Evolutionary conservation across 92 coral and sea anemone species (phyloP), one percentile per base, ranked within the genome.

Genomic region (Anthopleura xanthogrammica): DNA sequence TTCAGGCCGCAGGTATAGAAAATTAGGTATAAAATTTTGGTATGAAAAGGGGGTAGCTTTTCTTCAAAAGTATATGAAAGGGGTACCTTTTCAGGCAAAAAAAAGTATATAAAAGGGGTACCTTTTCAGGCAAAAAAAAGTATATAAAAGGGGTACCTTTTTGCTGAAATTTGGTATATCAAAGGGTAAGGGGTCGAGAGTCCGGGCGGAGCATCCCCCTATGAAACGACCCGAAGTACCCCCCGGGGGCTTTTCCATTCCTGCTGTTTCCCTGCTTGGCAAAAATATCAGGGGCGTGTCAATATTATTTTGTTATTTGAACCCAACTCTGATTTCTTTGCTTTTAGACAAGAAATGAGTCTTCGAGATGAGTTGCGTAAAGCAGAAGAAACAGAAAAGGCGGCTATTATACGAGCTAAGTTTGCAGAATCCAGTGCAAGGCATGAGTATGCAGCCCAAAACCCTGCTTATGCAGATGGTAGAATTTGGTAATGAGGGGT

Each of bases 381-480:
- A 50, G 92, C 84, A 12, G 90, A 88, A 11, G 85, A 80, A 80
- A 81, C 90, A 55, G 88, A 80, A 12, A 83, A 79, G 72, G 92
- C 89, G 76, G 83, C 86, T 46, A 81, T 88, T 20, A 76, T 88
- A 52, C 92, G 86, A 62, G 81, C 92, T 52, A 91, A 90, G 76
- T 88, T 88, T 64, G 83, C 83, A 72, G 79, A 91, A 72, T 87
- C 92, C 39, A 87, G 82, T 52, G 94, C 94, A 10, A 83, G 94
- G 62, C 92, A 91, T 78, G 92, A 91, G 79, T 88, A 91, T 71
- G 88, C 94, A 0, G 94, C 94, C 62, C 94, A 88, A 75, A 90
- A 91, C 66, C 94, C 94, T 23, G 94, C 94, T 12, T 91, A 91
- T 77, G 92, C 94, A 54, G 94, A 91, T 78, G 94, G 94, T 41